Base-by-base conservation (phyloP, 37 sponge, comb jelly and placozoan genomes). In the Cliona cf. orientalis region DNA sequence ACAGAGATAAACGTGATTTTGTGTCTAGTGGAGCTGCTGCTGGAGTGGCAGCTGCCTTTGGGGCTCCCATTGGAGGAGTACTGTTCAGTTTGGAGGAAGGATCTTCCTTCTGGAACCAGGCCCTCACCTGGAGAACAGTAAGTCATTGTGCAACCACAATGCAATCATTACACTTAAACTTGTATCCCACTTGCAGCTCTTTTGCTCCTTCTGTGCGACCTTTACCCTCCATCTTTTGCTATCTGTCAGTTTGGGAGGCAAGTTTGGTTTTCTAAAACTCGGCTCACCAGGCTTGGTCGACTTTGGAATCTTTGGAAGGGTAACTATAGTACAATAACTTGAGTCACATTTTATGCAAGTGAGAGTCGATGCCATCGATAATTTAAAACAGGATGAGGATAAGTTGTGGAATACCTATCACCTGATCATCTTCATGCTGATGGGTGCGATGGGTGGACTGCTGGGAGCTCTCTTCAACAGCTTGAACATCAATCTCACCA, bases 81-180 rank as follows among this genome's bases (percentile, higher is more conserved):
- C 84, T 98, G 43, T 98, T 98, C 90, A 95, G 96, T 80, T 66
- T 98, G 44, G 98, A 98, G 57, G 98, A 98, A 74, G 98, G 98
- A 0, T 84, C 94, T 28, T 92, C 93, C 76, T 98, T 95, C 76
- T 95, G 95, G 93, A 95, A 95, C 76, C 96, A 98, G 69, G 76
- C 84, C 42, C 85, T 98, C 23, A 98, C 98, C 19, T 98, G 98
- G 98, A 85, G 84, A 87, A 90, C 92, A 69, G 96, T 97, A 62
- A 57, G 83, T 3, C 46, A 7, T n/a, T n/a, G n/a, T n/a, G n/a
- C n/a, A n/a, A n/a, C n/a, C n/a, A n/a, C n/a, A n/a, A n/a, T 74
- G 42, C 2, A 56, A 43, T 19, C 38, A 59, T 2, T 60, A 3
- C 3, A 4, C 2, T 22, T 22, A 5, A 42, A 2, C 21, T 56